These are phyloP conservation scores for Clivina fossor DNA, from an alignment of 2,888 invertebrate species.

Conservation along the genomic window DNA sequence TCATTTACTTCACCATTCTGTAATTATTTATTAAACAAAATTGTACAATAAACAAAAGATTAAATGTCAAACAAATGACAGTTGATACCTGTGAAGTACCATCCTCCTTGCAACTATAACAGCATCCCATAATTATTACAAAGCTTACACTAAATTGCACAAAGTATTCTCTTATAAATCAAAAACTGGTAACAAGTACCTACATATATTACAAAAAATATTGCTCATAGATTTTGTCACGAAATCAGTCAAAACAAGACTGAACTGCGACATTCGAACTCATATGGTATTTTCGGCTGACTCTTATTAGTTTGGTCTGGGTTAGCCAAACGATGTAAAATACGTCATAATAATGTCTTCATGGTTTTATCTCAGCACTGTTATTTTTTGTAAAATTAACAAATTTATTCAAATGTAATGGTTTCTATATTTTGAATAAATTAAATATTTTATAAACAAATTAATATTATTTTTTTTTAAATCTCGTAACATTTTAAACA, in stretches of 20 bases:
- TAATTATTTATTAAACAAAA: conserved; percentile 42
- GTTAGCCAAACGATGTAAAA: no score
- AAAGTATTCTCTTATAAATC: neutral
- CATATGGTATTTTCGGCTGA: no score
- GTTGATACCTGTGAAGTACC: conserved; percentile 63
- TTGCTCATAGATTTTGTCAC: conserved; percentile 7
- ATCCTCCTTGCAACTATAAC: conserved; percentile 73
- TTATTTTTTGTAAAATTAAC: no score
- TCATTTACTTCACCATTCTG: conserved; percentile 68
- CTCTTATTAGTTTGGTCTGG: no score
- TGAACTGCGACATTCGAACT: conserved; percentile 25
- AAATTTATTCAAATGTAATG: no score
- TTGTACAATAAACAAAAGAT: conserved; percentile 19
- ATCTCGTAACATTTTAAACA: no score
- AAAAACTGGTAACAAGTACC: conserved; percentile 1
- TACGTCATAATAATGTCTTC: no score
- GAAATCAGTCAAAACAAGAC: conserved; percentile 24
- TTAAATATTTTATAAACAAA: no score
- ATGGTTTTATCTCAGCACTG: no score
- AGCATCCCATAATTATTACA: conserved; percentile 65
- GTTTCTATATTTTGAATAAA: no score
- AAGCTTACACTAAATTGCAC: conserved; percentile 2
- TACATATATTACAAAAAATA: conserved; percentile 18
- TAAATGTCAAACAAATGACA: conserved; percentile 30
- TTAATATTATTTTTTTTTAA: no score